phyloP scores from a whole-genome alignment of 2,888 invertebrate species.

The Cataglyphis livida region DNA sequence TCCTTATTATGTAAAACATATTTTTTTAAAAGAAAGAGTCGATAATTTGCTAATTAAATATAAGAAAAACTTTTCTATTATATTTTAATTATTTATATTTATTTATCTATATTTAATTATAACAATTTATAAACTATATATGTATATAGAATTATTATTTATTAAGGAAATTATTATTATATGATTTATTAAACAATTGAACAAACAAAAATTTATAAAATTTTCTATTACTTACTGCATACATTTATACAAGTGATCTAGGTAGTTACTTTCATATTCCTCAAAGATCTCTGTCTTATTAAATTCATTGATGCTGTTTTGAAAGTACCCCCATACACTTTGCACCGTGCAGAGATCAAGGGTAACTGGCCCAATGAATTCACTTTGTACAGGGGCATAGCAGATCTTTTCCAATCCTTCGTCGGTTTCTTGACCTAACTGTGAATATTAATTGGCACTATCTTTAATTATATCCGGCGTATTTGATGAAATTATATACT shows the following conservation, averaged over 20 bases:
- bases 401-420: conserved; percentile 91
- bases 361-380: conserved; percentile 87
- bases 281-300: conserved; percentile 76
- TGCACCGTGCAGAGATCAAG: conserved; percentile 92
- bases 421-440: conserved; percentile 87
- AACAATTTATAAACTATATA: not conserved
- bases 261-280: conserved; percentile 83
- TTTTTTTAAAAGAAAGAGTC: not conserved
- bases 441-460: not conserved
- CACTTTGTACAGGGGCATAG: conserved; percentile 92
- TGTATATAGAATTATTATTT: not conserved
- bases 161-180: not conserved
- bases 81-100: conserved; percentile 8
- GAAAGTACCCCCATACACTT: conserved; percentile 93
- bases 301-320: conserved; percentile 87
- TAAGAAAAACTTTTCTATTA: not conserved
- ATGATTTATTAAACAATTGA: not conserved
- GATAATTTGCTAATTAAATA: not conserved
- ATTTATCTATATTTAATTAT: not conserved
- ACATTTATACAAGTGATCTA: conserved; percentile 87
- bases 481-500: not conserved
- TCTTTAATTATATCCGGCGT: not conserved
- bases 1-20: not conserved
- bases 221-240: conserved; percentile 84
- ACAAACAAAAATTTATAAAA: not conserved